These are phyloP conservation scores for Schizopygopsis malacanthus DNA, from an alignment of 2,797 vertebrate genomes.

Conservation along the genomic window DNA sequence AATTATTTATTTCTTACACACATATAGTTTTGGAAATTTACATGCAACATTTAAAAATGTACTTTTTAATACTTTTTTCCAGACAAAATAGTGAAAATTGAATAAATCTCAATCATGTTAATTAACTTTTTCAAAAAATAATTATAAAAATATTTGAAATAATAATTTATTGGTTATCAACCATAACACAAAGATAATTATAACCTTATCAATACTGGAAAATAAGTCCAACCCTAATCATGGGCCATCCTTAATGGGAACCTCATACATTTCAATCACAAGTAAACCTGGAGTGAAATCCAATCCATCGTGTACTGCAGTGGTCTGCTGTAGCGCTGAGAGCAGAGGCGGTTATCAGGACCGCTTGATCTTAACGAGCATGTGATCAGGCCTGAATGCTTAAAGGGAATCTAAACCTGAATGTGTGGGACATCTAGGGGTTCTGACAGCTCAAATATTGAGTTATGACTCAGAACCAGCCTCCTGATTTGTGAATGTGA, in stretches of 20 bases:
- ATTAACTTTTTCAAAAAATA: too few species aligned
- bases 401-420: conserved; percentile 23
- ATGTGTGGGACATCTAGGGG: not conserved
- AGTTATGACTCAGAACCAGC: not conserved
- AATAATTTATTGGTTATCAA: not conserved
- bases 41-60: not conserved
- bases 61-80: too few species aligned
- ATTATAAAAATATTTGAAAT: too few species aligned
- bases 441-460: conserved; percentile 15
- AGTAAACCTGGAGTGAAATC: not conserved
- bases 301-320: not conserved
- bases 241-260: not conserved
- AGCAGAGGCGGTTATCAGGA: conserved; percentile 2
- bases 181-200: not conserved
- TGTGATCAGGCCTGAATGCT: not conserved
- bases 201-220: not conserved
- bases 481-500: conserved; percentile 30
- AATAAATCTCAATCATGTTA: too few species aligned
- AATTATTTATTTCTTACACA: not conserved
- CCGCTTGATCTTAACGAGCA: conserved; percentile 37
- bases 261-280: not conserved
- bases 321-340: not conserved
- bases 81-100: too few species aligned
- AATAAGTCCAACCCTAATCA: not conserved
- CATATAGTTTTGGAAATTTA: not conserved